Base-by-base conservation (phyloP, 2,888 invertebrate species). In the Synanthedon formicaeformis region DNA sequence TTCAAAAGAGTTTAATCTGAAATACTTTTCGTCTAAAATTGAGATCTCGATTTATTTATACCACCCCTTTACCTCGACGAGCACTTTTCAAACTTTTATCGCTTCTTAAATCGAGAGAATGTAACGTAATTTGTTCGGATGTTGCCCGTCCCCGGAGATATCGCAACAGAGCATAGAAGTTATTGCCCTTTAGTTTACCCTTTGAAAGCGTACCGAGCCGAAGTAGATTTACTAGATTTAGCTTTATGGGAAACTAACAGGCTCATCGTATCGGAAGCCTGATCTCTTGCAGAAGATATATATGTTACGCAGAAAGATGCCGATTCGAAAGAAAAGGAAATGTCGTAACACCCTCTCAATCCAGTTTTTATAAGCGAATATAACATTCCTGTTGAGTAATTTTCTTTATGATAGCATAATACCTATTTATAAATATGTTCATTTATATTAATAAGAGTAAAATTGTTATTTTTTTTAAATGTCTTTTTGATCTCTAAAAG, bases 211-310 rank as follows among this genome's bases (percentile, higher is more conserved):
- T 67, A 69, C 67, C 67, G 63, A 62, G 54, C 61, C 59, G 55
- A 59, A 61, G 66, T 62, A 69, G 68, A 71, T 69, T 71, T 66
- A 68, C 65, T 65, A 69, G 67, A 70, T 68, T 71, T 62, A 69
- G 67, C 63, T 69, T 71, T 69, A 71, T 71, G 64, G 56, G 63
- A 61, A 66, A 66, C 63, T 66, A 67, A 66, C 64, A 65, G 64
- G 58, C 60, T 61, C 53, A 58, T 60, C 62, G 65, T 71, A 71
- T 72, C 63, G 55, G 55, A 52, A 34, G 52, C 49, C 59, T 54
- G 53, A 61, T 63, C 60, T 60, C 54, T 53, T 58, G 57, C 57
- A 51, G 51, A 53, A 55, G 59, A 57, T 58, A 57, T 34, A 34
- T 63, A 55, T 55, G 58, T 62, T 58, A 60, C 57, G 53, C 56